Evolutionary conservation across 2,797 vertebrate genomes (phyloP).

Genomic region (Myiotriccus ornatus): DNA sequence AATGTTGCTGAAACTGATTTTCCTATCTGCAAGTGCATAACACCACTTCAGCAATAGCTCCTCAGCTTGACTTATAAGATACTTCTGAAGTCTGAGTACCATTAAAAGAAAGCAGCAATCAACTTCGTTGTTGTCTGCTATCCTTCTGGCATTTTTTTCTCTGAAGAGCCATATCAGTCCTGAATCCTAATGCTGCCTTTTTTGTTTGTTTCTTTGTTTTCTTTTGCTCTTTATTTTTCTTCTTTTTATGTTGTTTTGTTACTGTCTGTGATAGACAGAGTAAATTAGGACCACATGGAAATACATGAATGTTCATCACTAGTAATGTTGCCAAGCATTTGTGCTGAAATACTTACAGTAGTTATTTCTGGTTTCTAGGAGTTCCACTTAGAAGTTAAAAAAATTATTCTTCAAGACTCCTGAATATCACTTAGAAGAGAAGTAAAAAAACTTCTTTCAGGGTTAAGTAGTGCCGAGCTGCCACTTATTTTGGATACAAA

Average conservation of each 20-base stretch:
- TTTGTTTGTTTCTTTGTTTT: not conserved
- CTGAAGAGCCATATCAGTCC: not conserved
- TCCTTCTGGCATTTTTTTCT: not conserved
- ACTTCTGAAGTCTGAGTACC: not conserved
- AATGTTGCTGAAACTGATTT: not conserved
- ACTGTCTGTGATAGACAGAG: not conserved
- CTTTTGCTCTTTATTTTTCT: not conserved
- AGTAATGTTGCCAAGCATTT: not conserved
- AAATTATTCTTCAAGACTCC: not conserved
- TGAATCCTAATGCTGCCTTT: not conserved
- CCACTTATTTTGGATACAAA: not conserved
- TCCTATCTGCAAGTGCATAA: not conserved
- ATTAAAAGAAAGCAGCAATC: not conserved
- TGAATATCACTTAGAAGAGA: not conserved
- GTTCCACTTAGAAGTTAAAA: not conserved
- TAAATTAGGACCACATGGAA: not conserved
- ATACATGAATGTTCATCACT: not conserved
- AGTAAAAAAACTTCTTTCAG: not conserved
- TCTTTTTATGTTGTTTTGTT: not conserved
- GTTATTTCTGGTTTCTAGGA: not conserved
- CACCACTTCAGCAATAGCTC: not conserved
- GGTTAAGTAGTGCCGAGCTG: not conserved
- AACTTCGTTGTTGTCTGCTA: not conserved
- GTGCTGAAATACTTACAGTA: not conserved
- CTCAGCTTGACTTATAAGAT: not conserved